A percentile compares a stretch with the other conserved stretches of the same genome.
These are phyloP conservation scores for Fistularia tabacaria DNA, from an alignment of 2,797 vertebrate species.

Conservation along the genomic window DNA sequence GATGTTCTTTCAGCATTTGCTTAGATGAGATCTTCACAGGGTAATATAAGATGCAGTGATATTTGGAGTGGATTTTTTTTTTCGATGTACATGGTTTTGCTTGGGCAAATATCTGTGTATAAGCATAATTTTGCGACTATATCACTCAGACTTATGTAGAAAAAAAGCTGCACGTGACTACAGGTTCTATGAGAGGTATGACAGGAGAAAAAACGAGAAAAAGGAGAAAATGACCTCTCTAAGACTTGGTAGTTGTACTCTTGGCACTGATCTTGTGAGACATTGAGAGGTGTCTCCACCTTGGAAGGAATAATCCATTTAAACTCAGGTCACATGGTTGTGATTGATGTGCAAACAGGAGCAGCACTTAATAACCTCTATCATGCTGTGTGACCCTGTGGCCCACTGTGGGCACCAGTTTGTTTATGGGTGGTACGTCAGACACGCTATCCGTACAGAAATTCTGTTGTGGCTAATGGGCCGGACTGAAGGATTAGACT, in stretches of 20 bases:
- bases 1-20: conserved; percentile 28
- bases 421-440: conserved; percentile 84
- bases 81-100: conserved; percentile 4
- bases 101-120: conserved; percentile 11
- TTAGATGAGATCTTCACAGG: conserved; percentile 26
- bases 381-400: conserved; percentile 64
- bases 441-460: conserved; percentile 77
- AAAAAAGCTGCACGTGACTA: conserved; percentile 13
- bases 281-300: conserved; percentile 61
- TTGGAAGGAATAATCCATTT: conserved; percentile 70
- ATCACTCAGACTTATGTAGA: not conserved
- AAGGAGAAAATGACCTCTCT: conserved; percentile 59
- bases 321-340: conserved; percentile 51
- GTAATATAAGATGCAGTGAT: conserved; percentile 27
- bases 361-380: conserved; percentile 78
- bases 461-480: conserved; percentile 79
- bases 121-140: not conserved
- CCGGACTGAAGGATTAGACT: conserved; percentile 89
- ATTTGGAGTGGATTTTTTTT: not conserved
- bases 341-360: conserved; percentile 73
- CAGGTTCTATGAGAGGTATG: conserved; percentile 15
- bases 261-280: conserved; percentile 70
- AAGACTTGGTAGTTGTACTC: conserved; percentile 48
- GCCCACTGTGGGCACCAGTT: conserved; percentile 66
- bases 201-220: conserved; percentile 23